Evolutionary conservation across 2,797 vertebrate species (phyloP), one percentile per base, ranked within the genome.

Genomic region (Hirundo rustica): DNA sequence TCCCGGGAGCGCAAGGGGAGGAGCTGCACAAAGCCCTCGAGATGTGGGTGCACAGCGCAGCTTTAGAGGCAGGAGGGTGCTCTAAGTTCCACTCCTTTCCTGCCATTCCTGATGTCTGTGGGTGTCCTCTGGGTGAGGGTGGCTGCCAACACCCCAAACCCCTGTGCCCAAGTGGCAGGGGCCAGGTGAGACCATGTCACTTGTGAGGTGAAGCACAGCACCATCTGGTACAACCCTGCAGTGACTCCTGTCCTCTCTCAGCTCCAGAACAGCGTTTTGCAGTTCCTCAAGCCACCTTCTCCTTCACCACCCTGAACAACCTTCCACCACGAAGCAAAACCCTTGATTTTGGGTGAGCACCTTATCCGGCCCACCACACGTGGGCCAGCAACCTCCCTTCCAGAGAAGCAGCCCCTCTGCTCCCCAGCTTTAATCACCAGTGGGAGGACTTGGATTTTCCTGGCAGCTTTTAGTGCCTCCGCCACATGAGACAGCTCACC

Each of bases 41-140:
- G 16, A 16, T 8, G 6, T 4, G 14, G 5, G 11, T 11, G 9
- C 13, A 8, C 2, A 6, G 25, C 2, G 25, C 2, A 47, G 25
- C 67, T 82, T 82, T 27, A 78, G 32, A 66, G 7, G 34, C 38
- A 38, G 2, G 1, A 66, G 23, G 2, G 3, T 16, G 25, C 11
- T 66, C 14, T 17, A n/a, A 19, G 6, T 34, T 62, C 58, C 7
- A 6, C 3, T 45, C 38, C 55, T 85, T 36, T 45, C 44, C 70
- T 42, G 5, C 10, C 26, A 16, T 13, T 54, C 47, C 55, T 3
- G 9, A 22, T 18, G 10, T 0, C 7, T 13, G 36, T 38, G 36
- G n/a, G n/a, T n/a, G n/a, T n/a, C n/a, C n/a, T n/a, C 21, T 64
- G 40, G 19, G 21, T 51, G 15, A 22, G 50, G 54, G 55, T 1